A percentile compares a stretch with the other conserved stretches of the same genome.
Evolutionary conservation across 2,797 vertebrate species (phyloP).

Genomic region (Acanthiza pusilla): DNA sequence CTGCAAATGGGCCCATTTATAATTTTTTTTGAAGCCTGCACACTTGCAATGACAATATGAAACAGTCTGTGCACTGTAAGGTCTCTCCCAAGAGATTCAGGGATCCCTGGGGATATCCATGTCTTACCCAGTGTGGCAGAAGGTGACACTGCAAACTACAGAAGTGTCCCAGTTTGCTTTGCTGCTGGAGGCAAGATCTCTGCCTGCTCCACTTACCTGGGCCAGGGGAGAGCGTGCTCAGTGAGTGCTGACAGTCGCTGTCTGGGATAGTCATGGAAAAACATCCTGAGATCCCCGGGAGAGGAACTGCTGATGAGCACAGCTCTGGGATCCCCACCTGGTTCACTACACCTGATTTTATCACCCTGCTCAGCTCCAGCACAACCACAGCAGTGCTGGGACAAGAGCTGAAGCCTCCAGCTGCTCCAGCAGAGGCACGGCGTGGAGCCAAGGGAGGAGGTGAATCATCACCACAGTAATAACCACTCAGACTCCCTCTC

Average conservation of each 20-base stretch:
- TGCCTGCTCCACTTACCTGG: background rate
- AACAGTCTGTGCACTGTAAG: background rate
- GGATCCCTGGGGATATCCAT: background rate
- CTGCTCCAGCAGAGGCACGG: fast-evolving
- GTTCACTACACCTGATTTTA: background rate
- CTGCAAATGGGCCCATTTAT: background rate
- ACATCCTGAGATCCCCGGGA: background rate
- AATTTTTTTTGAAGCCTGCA: background rate
- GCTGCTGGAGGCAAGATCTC: background rate
- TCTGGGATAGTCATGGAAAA: background rate
- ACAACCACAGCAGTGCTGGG: background rate
- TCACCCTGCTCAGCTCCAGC: background rate
- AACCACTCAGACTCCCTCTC: background rate
- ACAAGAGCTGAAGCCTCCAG: background rate
- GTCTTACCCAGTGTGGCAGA: background rate
- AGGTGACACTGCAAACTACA: background rate
- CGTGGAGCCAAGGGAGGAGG: background rate
- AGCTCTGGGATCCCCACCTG: background rate
- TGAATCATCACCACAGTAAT: background rate
- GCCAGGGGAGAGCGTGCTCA: fast-evolving
- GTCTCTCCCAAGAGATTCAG: background rate
- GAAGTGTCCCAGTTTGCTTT: background rate
- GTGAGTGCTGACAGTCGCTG: fast-evolving
- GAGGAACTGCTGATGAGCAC: fast-evolving
- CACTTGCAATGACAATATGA: background rate